These are phyloP conservation scores for Cynoglossus semilaevis DNA, from an alignment of 2,113 vertebrate species.

Conservation along the genomic window DNA sequence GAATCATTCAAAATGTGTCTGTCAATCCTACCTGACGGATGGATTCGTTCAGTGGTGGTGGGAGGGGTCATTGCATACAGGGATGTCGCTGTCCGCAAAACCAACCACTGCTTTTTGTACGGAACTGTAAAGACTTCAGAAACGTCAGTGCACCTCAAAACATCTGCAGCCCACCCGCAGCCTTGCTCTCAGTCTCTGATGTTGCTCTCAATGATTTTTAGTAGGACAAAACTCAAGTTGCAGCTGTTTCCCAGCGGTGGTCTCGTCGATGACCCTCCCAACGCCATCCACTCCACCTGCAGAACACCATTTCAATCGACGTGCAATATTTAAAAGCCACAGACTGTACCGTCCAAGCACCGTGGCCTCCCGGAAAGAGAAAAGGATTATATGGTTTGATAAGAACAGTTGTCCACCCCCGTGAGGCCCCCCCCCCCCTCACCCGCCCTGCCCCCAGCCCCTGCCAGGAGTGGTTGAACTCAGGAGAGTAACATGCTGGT, in stretches of 20 bases:
- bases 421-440: conserved; percentile 26
- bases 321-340: conserved; percentile 77
- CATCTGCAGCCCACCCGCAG: conserved; percentile 37
- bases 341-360: conserved; percentile 75
- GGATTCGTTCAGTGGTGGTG: not conserved
- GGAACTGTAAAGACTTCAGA: conserved; percentile 59
- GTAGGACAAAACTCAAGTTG: conserved; percentile 52
- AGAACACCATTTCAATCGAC: conserved; percentile 67
- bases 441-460: conserved; percentile 36
- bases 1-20: conserved; percentile 58
- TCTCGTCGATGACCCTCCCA: conserved; percentile 3
- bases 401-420: conserved; percentile 41
- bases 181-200: conserved; percentile 54
- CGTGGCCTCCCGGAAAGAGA: conserved; percentile 32
- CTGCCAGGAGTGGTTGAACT: conserved; percentile 39
- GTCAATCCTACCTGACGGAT: conserved; percentile 42
- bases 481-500: conserved; percentile 64
- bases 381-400: conserved; percentile 43
- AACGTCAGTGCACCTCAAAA: conserved; percentile 61
- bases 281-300: conserved; percentile 23
- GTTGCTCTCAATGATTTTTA: conserved; percentile 52
- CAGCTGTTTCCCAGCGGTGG: conserved; percentile 26
- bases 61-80: conserved; percentile 29
- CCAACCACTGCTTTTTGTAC: conserved; percentile 71
- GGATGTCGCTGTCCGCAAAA: conserved; percentile 27